A percentile compares a stretch with the other conserved stretches of the same genome.
Conservation (phyloP, 2,113 vertebrate genomes). For the Chaenocephalus aceratus region DNA sequence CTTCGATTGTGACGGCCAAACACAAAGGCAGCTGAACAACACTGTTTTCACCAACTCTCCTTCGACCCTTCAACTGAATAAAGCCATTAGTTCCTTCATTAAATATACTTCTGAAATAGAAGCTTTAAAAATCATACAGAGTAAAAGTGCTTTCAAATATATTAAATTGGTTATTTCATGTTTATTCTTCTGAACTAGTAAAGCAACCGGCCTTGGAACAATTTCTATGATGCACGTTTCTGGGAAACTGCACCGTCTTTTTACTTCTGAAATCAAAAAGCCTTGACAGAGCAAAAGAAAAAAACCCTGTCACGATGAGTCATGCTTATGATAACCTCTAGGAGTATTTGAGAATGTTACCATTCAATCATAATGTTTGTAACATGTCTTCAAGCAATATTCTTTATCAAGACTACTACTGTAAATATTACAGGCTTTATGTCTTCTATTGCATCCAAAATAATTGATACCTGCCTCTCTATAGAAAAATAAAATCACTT, state of each 20-base stretch:
- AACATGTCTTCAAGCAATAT: conserved; percentile 30
- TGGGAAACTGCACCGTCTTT: background rate
- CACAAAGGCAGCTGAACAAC: background rate
- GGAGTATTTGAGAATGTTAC: background rate
- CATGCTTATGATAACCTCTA: conserved; percentile 18
- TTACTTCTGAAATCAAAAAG: background rate
- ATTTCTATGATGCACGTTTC: conserved; percentile 1
- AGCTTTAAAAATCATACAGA: conserved; percentile 30
- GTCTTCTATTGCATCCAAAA: conserved; percentile 60
- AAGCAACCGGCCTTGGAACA: conserved; percentile 2
- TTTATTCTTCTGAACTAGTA: background rate
- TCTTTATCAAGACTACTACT: conserved; percentile 39
- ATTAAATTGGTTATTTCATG: background rate
- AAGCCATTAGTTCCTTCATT: conserved; percentile 35
- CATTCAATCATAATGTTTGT: conserved; percentile 25
- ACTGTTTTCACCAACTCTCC: conserved; percentile 1
- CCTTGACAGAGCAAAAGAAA: background rate
- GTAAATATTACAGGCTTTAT: conserved; percentile 77
- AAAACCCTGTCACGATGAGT: background rate
- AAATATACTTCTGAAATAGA: conserved; percentile 14
- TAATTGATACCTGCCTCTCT: conserved; percentile 45
- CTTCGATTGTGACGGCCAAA: background rate
- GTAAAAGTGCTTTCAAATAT: conserved; percentile 50
- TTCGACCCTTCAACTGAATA: background rate
- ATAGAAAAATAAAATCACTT: conserved; percentile 79